Evolutionary conservation across 2,113 vertebrate species (phyloP).

Genomic region (Maccullochella peelii): DNA sequence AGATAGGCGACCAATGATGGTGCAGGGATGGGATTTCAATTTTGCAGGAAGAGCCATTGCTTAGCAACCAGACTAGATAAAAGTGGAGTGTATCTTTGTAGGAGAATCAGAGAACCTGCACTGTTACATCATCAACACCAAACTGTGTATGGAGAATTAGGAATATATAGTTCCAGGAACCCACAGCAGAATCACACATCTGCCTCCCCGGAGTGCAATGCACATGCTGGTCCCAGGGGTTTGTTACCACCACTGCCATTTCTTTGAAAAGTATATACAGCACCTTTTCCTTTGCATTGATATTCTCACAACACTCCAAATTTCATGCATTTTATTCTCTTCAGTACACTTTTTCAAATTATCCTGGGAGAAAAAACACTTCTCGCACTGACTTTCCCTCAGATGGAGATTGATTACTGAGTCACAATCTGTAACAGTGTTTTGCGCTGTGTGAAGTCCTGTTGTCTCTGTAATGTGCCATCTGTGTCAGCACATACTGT

Average conservation of each 20-base stretch:
- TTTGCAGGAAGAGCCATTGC: slow-evolving; percentile 79
- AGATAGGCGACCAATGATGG: slow-evolving; percentile 52
- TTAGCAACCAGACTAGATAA: slow-evolving; percentile 83
- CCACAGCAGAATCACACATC: slow-evolving; percentile 1
- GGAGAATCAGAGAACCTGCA: slow-evolving; percentile 57
- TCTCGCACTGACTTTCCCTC: neutral
- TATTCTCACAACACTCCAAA: neutral
- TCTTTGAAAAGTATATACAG: neutral
- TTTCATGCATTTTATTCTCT: neutral
- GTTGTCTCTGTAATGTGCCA: slow-evolving; percentile 55
- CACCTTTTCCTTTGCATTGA: neutral
- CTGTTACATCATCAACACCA: slow-evolving; percentile 59
- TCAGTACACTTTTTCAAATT: neutral
- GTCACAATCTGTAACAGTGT: slow-evolving; percentile 33
- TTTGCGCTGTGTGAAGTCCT: slow-evolving; percentile 46
- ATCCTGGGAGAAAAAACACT: neutral
- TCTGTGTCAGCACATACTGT: slow-evolving; percentile 54
- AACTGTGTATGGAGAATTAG: slow-evolving; percentile 28
- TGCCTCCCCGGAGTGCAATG: neutral
- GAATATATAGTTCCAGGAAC: slow-evolving; percentile 9
- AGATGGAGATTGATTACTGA: slow-evolving; percentile 28
- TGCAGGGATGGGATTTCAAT: slow-evolving; percentile 73
- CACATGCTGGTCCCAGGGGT: slow-evolving; percentile 4
- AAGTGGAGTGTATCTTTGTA: slow-evolving; percentile 66
- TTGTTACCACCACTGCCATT: neutral